Evolutionary conservation across 2,888 invertebrate genomes (phyloP).

Genomic region (Thereva nobilitata): DNA sequence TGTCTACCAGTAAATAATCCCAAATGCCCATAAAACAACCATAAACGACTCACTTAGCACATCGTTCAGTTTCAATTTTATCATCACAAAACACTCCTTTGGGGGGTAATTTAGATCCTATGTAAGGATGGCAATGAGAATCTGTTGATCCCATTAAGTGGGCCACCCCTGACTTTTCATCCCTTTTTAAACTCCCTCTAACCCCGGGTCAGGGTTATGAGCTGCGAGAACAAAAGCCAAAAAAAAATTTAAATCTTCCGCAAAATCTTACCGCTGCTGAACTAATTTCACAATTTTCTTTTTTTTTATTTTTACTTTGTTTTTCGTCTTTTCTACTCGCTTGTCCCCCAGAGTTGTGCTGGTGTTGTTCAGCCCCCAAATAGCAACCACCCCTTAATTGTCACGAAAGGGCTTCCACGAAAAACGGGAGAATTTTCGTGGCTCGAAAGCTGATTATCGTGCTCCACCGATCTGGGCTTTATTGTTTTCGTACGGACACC

Average conservation of each 20-base stretch:
- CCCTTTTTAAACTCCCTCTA: too few relatives aligned
- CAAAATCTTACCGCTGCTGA: too few relatives aligned
- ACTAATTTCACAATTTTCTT: too few relatives aligned
- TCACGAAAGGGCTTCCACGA: conserved; percentile 11
- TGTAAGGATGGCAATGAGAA: conserved; percentile 5
- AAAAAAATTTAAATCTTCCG: too few relatives aligned
- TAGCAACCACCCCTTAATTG: conserved; percentile 15
- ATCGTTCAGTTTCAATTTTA: conserved; percentile 31
- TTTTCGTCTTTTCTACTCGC: too few relatives aligned
- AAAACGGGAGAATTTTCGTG: conserved; percentile 10
- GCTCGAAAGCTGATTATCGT: conserved; percentile 24
- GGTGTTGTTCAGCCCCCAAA: conserved; percentile 17
- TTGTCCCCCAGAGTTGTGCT: neutral
- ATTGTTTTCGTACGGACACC: conserved; percentile 30
- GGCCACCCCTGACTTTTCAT: neutral
- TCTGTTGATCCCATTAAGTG: conserved; percentile 31
- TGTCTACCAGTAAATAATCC: conserved; percentile 18
- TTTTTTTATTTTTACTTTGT: too few relatives aligned
- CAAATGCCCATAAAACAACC: conserved; percentile 16
- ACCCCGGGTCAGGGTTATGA: too few relatives aligned
- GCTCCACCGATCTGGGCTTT: conserved; percentile 17
- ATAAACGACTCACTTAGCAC: conserved; percentile 29
- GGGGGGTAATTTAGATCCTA: neutral
- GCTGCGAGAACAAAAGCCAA: too few relatives aligned
- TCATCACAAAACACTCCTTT: conserved; percentile 1